Percentiles rank a stretch among this genome's conserved stretches.
Evolutionary conservation across 2,113 vertebrate genomes (phyloP).

Genomic region (Morone chrysops): DNA sequence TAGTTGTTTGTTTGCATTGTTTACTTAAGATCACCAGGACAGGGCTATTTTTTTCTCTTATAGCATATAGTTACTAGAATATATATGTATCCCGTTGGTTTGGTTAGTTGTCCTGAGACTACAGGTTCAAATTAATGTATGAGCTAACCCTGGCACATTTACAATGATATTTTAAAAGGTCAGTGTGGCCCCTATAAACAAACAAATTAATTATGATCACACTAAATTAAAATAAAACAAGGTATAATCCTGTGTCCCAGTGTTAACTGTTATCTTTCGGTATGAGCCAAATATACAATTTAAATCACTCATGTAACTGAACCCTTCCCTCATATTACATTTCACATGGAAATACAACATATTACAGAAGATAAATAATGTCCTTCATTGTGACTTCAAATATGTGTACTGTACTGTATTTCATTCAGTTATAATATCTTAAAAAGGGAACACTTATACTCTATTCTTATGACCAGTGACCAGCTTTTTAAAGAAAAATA

Average conservation of each 20-base stretch:
- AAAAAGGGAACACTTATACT: background rate
- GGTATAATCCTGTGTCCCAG: background rate
- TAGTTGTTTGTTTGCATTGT: background rate
- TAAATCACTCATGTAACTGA: background rate
- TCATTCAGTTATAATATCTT: background rate
- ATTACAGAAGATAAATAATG: background rate
- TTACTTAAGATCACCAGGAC: background rate
- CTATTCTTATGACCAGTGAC: background rate
- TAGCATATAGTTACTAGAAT: background rate
- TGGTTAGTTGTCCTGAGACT: background rate
- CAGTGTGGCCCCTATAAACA: background rate
- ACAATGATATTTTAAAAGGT: background rate
- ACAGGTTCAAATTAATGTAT: background rate
- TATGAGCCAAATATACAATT: background rate
- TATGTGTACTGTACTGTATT: background rate
- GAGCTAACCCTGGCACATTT: background rate
- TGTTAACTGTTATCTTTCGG: background rate
- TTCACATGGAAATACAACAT: background rate
- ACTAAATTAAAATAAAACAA: background rate
- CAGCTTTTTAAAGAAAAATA: constrained; percentile 3
- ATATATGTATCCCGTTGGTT: background rate
- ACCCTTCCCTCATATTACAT: background rate
- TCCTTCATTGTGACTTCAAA: background rate
- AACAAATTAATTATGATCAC: background rate
- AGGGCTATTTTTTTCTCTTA: background rate